Base-by-base conservation (phyloP, 2,888 invertebrate species). In the Criorhina ranunculi region DNA sequence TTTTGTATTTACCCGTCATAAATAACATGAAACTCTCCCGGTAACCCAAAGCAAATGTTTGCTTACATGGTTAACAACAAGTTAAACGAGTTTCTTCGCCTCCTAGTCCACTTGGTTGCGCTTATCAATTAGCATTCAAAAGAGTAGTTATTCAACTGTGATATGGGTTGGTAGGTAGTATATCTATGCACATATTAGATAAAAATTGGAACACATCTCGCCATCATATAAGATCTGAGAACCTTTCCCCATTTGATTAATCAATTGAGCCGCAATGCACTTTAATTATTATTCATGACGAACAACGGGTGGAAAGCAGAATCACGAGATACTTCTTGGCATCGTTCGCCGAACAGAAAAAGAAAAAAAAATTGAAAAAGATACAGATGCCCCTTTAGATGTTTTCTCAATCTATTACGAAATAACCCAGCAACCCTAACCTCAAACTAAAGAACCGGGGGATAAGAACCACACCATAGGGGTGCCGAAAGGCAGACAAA, bases 401-500 rank as follows among this genome's bases (percentile, higher is more conserved):
- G 4, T 8, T 24, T 6, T 37, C 59, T 55, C 33, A 35, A 8
- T 40, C 33, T 75, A 60, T 85, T 85, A 85, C 80, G 85, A 85
- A 85, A 85, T 70, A 85, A 46, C 53, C 51, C 59, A n/a, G 24
- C 55, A 62, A 46, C 40, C 29, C 75, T 85, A 85, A 85, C 83
- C 83, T 83, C 78, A 83, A 83, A 73, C 17, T n/a, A 4, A 9
- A 0, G 31, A 35, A 6, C 37, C 53, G 53, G 46, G 24, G 40
- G 24, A 44, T 17, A 46, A n/a, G 11, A 37, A 37, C 29, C 8
- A 44, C 15, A 37, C n/a, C 8, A 59, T 12, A 59, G 42, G 35
- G 24, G 9, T 53, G 40, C 33, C 35, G 17, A 37, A 6, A 17
- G 19, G 37, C 37, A 24, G 2, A 24, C 24, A 24, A 1, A 55